Evolutionary conservation across 2,113 vertebrate species (phyloP).

Genomic region (Rhinolophus sinicus): DNA sequence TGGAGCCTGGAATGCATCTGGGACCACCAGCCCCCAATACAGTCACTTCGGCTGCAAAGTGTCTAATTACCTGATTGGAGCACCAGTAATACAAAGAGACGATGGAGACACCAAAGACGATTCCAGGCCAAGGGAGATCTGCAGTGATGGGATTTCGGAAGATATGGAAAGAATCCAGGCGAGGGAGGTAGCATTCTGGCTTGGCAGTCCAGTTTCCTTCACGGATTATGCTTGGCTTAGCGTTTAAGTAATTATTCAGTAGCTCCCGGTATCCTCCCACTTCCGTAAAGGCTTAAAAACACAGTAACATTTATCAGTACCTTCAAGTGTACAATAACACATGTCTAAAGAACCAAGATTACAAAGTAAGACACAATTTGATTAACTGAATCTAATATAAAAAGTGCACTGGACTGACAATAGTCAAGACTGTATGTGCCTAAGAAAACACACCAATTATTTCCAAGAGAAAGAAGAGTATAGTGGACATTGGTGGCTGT

Average conservation of each 20-base stretch:
- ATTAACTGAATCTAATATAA: no score
- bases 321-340: background rate
- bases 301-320: background rate
- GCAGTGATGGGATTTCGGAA: constrained; percentile 84
- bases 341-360: background rate
- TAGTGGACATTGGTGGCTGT: background rate
- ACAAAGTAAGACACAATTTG: background rate
- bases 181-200: constrained; percentile 83
- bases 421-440: fast-evolving
- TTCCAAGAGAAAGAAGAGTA: background rate
- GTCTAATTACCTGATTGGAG: constrained; percentile 87
- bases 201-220: constrained; percentile 81
- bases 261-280: constrained; percentile 89
- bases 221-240: constrained; percentile 74
- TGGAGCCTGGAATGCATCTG: no score
- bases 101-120: constrained; percentile 88
- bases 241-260: constrained; percentile 79
- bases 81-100: constrained; percentile 91
- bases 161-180: constrained; percentile 88
- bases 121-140: constrained; percentile 92
- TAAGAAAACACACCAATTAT: background rate
- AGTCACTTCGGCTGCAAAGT: fast-evolving
- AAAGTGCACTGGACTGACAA: background rate
- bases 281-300: constrained; percentile 85
- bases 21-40: fast-evolving